Evolutionary conservation across 37 sponge, comb jelly and placozoan genomes (phyloP).

Genomic region (Diacarnus erythraeanus): DNA sequence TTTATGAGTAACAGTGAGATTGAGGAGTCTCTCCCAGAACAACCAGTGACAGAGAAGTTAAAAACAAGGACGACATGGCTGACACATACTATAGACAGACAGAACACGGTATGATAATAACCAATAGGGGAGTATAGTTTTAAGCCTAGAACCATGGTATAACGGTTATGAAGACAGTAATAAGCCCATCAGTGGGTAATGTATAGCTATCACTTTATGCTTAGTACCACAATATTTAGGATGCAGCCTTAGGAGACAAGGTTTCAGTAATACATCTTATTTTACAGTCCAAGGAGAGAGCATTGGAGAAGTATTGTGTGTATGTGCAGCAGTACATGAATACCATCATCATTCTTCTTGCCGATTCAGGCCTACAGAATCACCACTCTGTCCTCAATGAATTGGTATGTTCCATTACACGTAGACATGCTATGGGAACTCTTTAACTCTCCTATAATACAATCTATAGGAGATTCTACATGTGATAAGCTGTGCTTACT

Average conservation of each 20-base stretch:
- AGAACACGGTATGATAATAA: background rate
- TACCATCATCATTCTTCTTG: conserved; percentile 55
- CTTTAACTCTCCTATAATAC: too few species aligned
- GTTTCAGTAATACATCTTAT: too few species aligned
- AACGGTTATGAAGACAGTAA: too few species aligned
- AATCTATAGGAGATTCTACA: too few species aligned
- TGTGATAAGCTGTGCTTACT: too few species aligned
- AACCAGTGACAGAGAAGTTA: background rate
- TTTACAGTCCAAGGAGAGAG: background rate
- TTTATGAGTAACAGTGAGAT: background rate
- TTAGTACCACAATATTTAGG: too few species aligned
- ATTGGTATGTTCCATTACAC: conserved; percentile 36
- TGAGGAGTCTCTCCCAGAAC: background rate
- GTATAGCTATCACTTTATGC: too few species aligned
- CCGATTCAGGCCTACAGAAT: conserved; percentile 38
- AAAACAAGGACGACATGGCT: conserved; percentile 2
- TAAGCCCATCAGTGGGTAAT: too few species aligned
- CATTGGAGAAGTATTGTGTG: conserved; percentile 23
- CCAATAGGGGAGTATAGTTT: too few species aligned
- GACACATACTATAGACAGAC: conserved; percentile 3
- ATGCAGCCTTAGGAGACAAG: too few species aligned
- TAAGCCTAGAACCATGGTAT: too few species aligned
- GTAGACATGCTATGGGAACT: too few species aligned
- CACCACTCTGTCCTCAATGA: conserved; percentile 26
- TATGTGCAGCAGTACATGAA: conserved; percentile 55